Evolutionary conservation across 2,797 vertebrate species (phyloP).

Genomic region (Spinus pinus): DNA sequence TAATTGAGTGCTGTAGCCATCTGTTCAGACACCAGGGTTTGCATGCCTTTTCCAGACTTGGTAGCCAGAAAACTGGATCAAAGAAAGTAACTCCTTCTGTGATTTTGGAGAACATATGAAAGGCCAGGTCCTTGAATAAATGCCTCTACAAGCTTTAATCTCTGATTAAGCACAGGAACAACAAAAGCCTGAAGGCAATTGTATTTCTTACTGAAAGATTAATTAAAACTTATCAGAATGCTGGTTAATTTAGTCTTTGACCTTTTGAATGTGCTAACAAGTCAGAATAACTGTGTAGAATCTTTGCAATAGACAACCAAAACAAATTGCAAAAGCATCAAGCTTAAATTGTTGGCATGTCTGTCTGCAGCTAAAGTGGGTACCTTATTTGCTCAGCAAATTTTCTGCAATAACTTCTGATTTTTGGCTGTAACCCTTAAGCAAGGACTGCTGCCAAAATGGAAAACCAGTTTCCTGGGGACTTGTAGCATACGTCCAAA

Average conservation of each 20-base stretch:
- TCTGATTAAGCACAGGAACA: background rate
- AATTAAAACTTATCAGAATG: slow-evolving; percentile 14
- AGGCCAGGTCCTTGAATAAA: background rate
- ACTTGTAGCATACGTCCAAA: slow-evolving; percentile 77
- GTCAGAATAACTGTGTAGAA: background rate
- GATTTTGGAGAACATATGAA: background rate
- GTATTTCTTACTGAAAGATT: background rate
- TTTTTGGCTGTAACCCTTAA: slow-evolving; percentile 52
- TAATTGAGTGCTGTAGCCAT: background rate
- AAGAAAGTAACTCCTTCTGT: background rate
- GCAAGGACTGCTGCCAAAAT: slow-evolving; percentile 78
- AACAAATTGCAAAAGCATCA: background rate
- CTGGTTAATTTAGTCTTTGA: slow-evolving; percentile 9
- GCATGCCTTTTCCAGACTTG: background rate
- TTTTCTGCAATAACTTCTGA: background rate
- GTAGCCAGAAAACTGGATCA: background rate
- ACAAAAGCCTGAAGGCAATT: background rate
- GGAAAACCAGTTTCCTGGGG: slow-evolving; percentile 78
- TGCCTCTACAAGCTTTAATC: background rate
- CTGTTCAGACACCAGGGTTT: background rate
- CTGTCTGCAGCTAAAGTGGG: background rate
- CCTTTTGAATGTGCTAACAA: background rate
- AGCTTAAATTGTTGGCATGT: background rate
- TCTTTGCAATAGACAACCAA: background rate
- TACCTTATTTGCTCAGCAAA: background rate